Base-by-base conservation (phyloP, 2,888 invertebrate genomes). In the Parnassius smintheus region DNA sequence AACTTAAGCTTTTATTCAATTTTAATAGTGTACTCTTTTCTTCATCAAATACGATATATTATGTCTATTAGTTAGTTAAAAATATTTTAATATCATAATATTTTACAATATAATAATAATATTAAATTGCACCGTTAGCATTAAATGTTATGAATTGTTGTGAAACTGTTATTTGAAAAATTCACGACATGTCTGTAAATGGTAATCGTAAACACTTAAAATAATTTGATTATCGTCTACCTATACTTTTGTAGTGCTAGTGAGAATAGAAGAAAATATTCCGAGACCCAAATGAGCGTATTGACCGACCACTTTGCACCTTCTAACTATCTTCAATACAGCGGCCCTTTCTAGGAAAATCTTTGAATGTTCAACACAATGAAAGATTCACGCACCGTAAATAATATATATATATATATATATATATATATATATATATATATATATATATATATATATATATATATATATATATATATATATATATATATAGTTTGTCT, bases 281-380 rank as follows among this genome's bases (percentile, higher is more conserved):
- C 71, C 74, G 78, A 75, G 75, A 67, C 70, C 67, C 70, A 65
- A 69, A 69, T 69, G 68, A 68, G 72, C 65, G 13, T 88, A 78
- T 89, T 88, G 82, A 85, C 87, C 72, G 68, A 85, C 77, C 84
- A 87, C 88, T 90, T 90, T 74, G 83, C 89, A 88, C 88, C 86
- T 88, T 74, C 73, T 73, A 73, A 73, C 62, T 66, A 67, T 67
- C 58, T 73, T 75, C 75, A 76, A 78, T 79, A 80, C 76, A 75
- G 75, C 76, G 75, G 77, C 82, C 84, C 83, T 85, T 89, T 86
- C 86, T 82, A 80, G 79, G 84, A 86, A 85, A 76, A 74, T 75
- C 66, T 70, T 76, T 75, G 77, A 79, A 78, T 78, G 72, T 71
- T 69, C 75, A 68, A 78, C 76, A 79, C 80, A 81, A 79, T n/a